Percentiles rank a stretch among this genome's conserved stretches.
phyloP scores from a whole-genome alignment of 2,797 vertebrate genomes.

The Leontocebus nigricollis region DNA sequence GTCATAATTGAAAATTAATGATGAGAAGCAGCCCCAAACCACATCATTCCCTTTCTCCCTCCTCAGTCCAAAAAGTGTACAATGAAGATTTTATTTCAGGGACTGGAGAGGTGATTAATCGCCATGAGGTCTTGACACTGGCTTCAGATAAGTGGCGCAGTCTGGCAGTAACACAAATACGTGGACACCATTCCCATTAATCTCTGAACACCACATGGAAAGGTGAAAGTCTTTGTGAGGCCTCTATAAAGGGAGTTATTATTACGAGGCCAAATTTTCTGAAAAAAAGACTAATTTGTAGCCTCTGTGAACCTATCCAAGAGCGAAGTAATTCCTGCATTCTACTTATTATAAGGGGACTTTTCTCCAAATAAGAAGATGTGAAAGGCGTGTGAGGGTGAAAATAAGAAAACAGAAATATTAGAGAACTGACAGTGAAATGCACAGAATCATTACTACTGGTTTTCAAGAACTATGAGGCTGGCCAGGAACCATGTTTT shows the following conservation, averaged over 20 bases:
- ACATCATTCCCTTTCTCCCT: conserved; percentile 31
- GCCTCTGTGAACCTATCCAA: conserved; percentile 48
- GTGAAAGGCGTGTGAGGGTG: conserved; percentile 64
- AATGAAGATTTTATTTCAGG: conserved; percentile 73
- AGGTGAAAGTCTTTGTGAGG: conserved; percentile 42
- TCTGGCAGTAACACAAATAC: conserved; percentile 68
- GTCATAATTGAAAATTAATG: conserved; percentile 72
- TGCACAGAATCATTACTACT: neutral
- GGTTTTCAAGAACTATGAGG: neutral
- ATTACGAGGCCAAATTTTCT: conserved; percentile 66
- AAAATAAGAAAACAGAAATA: conserved; percentile 50
- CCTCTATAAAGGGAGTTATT: conserved; percentile 70
- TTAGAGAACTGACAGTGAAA: neutral
- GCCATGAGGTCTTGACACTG: conserved; percentile 50
- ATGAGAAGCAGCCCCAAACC: conserved; percentile 60
- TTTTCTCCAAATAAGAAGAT: conserved; percentile 49
- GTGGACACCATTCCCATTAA: conserved; percentile 63
- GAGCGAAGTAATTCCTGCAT: conserved; percentile 1
- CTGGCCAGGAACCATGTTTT: neutral
- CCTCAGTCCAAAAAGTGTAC: conserved; percentile 54
- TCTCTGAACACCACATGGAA: conserved; percentile 68
- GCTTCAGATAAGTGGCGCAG: conserved; percentile 51
- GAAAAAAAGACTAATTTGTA: conserved; percentile 69
- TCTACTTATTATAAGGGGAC: conserved; percentile 41
- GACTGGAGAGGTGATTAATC: conserved; percentile 43